These are phyloP conservation scores for Phalanger gymnotis DNA, from an alignment of 2,797 vertebrate genomes.

Conservation along the genomic window DNA sequence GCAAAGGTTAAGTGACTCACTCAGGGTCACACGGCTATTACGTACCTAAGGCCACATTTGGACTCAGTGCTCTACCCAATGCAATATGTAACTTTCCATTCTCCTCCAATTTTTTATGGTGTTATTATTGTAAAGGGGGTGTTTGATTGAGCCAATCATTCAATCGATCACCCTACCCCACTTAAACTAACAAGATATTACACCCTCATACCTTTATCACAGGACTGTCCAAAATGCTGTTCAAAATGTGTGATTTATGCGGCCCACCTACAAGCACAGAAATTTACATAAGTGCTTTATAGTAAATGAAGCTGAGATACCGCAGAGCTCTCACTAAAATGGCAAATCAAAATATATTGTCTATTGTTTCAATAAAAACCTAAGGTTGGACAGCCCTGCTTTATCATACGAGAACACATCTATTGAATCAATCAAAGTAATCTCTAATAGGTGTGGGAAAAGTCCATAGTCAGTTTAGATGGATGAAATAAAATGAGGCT, in stretches of 20 bases:
- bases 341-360: too few relatives aligned
- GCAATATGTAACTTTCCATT: neutral
- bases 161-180: neutral
- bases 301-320: too few relatives aligned
- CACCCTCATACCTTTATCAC: neutral
- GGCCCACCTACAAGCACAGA: too few relatives aligned
- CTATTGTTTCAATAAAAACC: too few relatives aligned
- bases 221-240: too few relatives aligned
- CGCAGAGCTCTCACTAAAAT: too few relatives aligned
- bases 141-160: neutral
- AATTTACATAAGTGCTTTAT: too few relatives aligned
- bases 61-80: neutral
- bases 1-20: neutral
- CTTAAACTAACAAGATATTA: neutral
- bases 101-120: neutral
- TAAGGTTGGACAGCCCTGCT: too few relatives aligned
- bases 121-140: neutral
- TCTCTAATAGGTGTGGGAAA: neutral
- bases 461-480: neutral
- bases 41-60: neutral
- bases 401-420: neutral
- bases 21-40: neutral
- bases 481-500: neutral
- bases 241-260: too few relatives aligned
- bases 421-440: neutral